Evolutionary conservation across 2,888 invertebrate species (phyloP), one percentile per base, ranked within the genome.

Genomic region (Epicampocera succincta): DNA sequence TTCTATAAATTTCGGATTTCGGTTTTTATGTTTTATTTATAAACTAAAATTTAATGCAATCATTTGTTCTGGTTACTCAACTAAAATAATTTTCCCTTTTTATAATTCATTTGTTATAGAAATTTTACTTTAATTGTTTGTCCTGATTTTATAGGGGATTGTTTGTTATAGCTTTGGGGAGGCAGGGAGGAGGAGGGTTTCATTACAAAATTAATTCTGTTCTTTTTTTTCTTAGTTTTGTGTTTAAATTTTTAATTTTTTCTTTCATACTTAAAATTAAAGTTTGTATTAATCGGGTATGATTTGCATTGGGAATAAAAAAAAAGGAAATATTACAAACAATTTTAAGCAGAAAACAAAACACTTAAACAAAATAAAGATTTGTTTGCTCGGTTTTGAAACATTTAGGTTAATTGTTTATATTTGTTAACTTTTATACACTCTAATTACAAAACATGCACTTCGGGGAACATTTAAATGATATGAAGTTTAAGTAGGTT

Each of bases 1-100:
- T 61, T 46, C 13, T 44, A 44, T 44, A 44, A 44, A 44, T 15
- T 25, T 38, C 21, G 38, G 48, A 17, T 17, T 60, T 60, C 3
- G 19, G n/a, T 40, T 58, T 71, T 58, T 60, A 65, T 52, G 46
- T 38, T 73, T 60, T 29, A 33, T 68, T 73, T 61, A 54, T 79
- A 72, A 78, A 73, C 66, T 78, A 72, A 58, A 65, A 77, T 65
- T 72, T 76, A 52, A 65, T 78, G 71, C 29, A 50, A 44, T 77
- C 15, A 25, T 11, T 29, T 48, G n/a, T 58, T 52, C 52, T 63
- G n/a, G n/a, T n/a, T n/a, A n/a, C n/a, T 58, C 61, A 56, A 60
- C 52, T 73, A 78, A 78, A 65, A 66, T 60, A n/a, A n/a, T n/a
- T n/a, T n/a, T n/a, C n/a, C 50, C 54, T 50, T 25, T 40, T 40